Conservation (phyloP, 2,888 invertebrate genomes). For the Cybosia mesomella region DNA sequence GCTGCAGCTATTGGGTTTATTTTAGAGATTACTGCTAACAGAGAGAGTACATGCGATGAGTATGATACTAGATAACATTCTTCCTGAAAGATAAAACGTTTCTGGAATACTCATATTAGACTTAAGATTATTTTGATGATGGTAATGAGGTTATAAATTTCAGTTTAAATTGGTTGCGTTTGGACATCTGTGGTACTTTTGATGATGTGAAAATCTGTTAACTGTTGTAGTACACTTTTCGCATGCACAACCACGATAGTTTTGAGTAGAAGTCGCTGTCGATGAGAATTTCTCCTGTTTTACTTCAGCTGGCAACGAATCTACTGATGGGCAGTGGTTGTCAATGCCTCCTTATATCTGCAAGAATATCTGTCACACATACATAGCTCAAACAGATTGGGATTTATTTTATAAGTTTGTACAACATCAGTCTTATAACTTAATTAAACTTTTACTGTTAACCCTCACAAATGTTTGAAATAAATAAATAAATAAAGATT, state of each 20-base stretch:
- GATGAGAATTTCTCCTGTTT: not conserved
- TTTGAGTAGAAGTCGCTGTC: not conserved
- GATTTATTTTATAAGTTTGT: not conserved
- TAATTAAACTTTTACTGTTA: not conserved
- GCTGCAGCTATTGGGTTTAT: slow-evolving; percentile 13
- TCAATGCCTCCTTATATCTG: not conserved
- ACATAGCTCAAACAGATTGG: no score
- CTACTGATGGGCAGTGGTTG: not conserved
- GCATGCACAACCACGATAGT: not conserved
- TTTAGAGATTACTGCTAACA: slow-evolving; percentile 7
- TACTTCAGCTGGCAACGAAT: no score
- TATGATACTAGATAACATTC: not conserved
- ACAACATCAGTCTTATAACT: not conserved
- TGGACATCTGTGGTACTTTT: not conserved
- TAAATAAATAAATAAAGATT: not conserved
- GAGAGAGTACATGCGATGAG: not conserved
- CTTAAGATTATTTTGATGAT: not conserved
- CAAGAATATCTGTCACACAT: not conserved
- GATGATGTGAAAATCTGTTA: not conserved
- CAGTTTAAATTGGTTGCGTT: not conserved
- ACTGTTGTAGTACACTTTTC: not conserved
- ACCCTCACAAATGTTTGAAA: not conserved
- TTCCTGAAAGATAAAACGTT: not conserved
- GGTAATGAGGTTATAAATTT: not conserved
- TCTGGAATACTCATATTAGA: not conserved